A percentile compares a stretch with the other conserved stretches of the same genome.
These are phyloP conservation scores for Cochlearius cochlearius DNA, from an alignment of 2,113 vertebrate species.

Conservation along the genomic window DNA sequence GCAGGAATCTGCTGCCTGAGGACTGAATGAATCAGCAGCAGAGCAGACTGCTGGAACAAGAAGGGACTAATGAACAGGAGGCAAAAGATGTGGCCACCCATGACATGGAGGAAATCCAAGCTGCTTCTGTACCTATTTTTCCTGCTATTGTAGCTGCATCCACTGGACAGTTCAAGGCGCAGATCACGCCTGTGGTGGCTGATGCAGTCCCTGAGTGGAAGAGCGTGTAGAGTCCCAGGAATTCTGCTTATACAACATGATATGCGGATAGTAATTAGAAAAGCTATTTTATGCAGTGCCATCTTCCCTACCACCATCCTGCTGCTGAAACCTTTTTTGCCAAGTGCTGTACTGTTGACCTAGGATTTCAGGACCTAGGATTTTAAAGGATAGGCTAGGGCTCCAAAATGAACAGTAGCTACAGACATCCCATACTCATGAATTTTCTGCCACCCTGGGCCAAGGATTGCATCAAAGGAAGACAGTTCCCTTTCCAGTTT, in stretches of 20 bases:
- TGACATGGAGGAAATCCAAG: neutral
- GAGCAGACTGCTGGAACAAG: neutral
- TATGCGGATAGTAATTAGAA: neutral
- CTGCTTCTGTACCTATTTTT: neutral
- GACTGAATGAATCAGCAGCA: conserved; percentile 11
- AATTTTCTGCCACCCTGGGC: neutral
- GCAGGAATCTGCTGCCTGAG: conserved; percentile 33
- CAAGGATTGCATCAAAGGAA: neutral
- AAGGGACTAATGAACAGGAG: neutral
- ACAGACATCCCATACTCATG: neutral
- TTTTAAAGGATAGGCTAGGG: neutral
- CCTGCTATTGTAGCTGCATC: neutral
- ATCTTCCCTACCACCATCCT: neutral
- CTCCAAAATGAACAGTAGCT: neutral
- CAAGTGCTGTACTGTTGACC: neutral
- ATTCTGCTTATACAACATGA: neutral
- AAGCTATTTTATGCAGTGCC: neutral
- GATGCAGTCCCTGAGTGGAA: neutral
- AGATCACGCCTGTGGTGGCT: neutral
- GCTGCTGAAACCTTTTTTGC: neutral
- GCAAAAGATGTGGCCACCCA: neutral
- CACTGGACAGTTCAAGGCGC: neutral
- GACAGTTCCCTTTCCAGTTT: neutral
- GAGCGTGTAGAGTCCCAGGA: neutral
- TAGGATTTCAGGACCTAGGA: neutral